Evolutionary conservation across 1,140 invertebrate species (phyloP).

Genomic region (Pachypeltis micranthus): DNA sequence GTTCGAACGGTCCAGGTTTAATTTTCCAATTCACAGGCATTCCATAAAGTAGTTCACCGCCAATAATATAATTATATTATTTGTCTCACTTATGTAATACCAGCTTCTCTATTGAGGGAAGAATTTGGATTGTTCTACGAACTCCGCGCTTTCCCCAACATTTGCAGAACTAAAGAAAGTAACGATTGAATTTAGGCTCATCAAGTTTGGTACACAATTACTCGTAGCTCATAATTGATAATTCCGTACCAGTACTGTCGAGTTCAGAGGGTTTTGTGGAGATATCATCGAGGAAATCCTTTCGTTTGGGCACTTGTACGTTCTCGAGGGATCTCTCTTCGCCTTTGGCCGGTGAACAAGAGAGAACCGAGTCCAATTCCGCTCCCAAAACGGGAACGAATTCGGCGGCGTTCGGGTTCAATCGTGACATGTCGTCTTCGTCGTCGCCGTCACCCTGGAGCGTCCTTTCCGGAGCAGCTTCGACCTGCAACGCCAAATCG

Average conservation of each 20-base stretch:
- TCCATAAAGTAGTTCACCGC: no score
- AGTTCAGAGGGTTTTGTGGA: constrained; percentile 21
- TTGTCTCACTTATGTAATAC: no score
- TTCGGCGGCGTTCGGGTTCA: constrained; percentile 60
- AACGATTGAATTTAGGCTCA: no score
- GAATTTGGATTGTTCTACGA: no score
- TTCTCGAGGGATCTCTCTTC: constrained; percentile 23
- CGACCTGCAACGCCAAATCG: background rate
- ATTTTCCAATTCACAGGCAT: no score
- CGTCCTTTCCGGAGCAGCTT: background rate
- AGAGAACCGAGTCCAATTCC: constrained; percentile 14
- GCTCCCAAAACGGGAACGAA: constrained; percentile 44
- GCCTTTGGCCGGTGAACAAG: constrained; percentile 22
- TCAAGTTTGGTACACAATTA: no score
- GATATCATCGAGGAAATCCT: constrained; percentile 25
- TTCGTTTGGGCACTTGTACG: constrained; percentile 19
- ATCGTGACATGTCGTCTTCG: constrained; percentile 47
- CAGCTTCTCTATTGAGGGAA: no score
- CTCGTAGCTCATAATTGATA: no score
- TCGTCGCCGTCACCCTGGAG: background rate
- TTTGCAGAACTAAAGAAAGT: no score
- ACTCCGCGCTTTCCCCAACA: no score
- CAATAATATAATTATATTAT: no score
- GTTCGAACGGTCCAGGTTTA: no score
- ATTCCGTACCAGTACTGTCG: background rate